phyloP scores from a whole-genome alignment of 2,113 vertebrate species.

The Diglossa brunneiventris region DNA sequence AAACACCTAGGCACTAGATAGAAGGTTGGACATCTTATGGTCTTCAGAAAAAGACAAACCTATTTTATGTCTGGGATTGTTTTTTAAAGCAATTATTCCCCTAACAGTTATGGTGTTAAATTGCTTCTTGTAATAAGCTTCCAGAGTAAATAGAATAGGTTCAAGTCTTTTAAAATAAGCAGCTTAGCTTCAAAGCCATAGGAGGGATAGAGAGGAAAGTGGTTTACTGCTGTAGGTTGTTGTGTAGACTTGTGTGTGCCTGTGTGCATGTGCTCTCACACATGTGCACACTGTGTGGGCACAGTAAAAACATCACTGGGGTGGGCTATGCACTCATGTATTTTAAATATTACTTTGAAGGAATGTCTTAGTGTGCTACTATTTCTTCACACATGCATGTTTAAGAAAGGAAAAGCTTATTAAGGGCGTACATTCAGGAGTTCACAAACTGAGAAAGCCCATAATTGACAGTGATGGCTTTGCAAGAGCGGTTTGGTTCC shows the following conservation, averaged over 20 bases:
- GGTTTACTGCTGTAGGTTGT: not conserved
- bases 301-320: not conserved
- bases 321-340: not conserved
- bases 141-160: not conserved
- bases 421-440: not conserved
- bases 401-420: not conserved
- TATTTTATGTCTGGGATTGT: not conserved
- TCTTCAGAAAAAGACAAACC: not conserved
- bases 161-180: conserved; percentile 12
- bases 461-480: accelerated
- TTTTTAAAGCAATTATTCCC: not conserved
- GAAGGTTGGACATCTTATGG: not conserved
- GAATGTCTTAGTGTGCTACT: not conserved
- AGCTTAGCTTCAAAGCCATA: not conserved
- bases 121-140: not conserved
- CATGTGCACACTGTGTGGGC: accelerated
- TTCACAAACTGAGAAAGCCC: not conserved
- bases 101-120: not conserved
- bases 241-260: not conserved
- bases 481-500: not conserved
- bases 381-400: not conserved
- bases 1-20: not conserved
- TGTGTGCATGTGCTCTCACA: not conserved
- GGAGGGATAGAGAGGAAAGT: not conserved
- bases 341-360: not conserved